phyloP scores from a whole-genome alignment of 1,140 invertebrate species.

The Venustaconcha ellipsiformis region DNA sequence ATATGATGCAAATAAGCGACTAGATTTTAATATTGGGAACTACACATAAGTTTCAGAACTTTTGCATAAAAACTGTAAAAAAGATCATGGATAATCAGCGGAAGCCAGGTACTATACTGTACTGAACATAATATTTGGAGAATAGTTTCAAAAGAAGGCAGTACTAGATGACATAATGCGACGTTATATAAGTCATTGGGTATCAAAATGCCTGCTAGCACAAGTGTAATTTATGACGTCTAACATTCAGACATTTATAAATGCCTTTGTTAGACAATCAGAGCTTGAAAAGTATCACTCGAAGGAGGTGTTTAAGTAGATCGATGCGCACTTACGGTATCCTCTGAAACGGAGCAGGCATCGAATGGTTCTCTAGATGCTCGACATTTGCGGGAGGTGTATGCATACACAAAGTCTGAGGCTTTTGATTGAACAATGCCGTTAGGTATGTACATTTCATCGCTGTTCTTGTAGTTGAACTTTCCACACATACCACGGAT shows the following conservation, averaged over 20 bases:
- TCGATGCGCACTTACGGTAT: not conserved
- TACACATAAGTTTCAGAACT: too few relatives aligned
- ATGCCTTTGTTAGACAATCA: not conserved
- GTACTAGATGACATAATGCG: too few relatives aligned
- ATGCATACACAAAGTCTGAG: not conserved
- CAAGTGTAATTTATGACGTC: too few relatives aligned
- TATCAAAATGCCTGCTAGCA: too few relatives aligned
- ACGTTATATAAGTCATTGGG: too few relatives aligned
- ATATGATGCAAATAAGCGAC: too few relatives aligned
- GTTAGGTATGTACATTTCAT: constrained; percentile 4
- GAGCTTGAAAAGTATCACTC: not conserved
- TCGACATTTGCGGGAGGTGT: not conserved
- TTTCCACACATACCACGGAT: constrained; percentile 15
- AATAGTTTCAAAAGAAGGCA: too few relatives aligned
- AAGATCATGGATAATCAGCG: too few relatives aligned
- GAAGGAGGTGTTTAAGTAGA: not conserved
- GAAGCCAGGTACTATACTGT: too few relatives aligned
- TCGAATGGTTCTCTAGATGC: not conserved
- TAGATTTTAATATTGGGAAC: too few relatives aligned
- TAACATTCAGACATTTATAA: not conserved
- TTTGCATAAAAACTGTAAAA: too few relatives aligned
- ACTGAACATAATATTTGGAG: too few relatives aligned
- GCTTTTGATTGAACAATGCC: constrained; percentile 8
- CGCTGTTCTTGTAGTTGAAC: constrained; percentile 19
- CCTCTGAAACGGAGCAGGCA: not conserved